Conservation (phyloP, 2,888 invertebrate genomes). For the Tinea trinotella region DNA sequence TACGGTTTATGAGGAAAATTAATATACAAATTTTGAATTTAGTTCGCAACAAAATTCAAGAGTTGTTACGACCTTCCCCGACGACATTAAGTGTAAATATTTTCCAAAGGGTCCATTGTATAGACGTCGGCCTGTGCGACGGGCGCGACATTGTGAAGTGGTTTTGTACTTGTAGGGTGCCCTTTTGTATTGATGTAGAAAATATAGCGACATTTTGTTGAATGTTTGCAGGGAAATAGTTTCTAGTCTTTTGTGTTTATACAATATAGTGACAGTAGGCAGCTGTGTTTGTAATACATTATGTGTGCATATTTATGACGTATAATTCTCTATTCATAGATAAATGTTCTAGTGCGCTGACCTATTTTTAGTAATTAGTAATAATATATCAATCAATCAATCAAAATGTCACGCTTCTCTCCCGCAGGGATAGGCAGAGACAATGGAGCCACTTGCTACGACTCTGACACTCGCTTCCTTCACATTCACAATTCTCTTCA, state of each 20-base stretch:
- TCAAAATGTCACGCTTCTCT: too few relatives aligned
- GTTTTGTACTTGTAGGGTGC: constrained; percentile 11
- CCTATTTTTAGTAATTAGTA: too few relatives aligned
- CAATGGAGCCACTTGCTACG: too few relatives aligned
- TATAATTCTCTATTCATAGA: constrained; percentile 5
- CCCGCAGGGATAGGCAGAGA: too few relatives aligned
- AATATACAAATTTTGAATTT: background rate
- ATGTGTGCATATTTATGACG: constrained; percentile 12
- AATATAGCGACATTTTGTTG: constrained; percentile 7
- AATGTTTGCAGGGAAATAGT: constrained; percentile 9
- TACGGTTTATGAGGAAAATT: too few relatives aligned
- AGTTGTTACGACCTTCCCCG: background rate
- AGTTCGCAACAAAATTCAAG: background rate
- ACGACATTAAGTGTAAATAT: constrained; percentile 13
- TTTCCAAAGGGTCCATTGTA: constrained; percentile 17
- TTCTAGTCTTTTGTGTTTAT: constrained; percentile 6
- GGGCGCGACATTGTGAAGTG: constrained; percentile 13
- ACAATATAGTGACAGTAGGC: constrained; percentile 15
- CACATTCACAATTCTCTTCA: too few relatives aligned
- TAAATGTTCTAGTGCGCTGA: too few relatives aligned
- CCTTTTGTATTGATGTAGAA: constrained; percentile 14
- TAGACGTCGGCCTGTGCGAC: constrained; percentile 8
- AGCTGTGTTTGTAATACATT: constrained; percentile 13
- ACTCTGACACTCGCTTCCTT: too few relatives aligned
- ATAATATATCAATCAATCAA: too few relatives aligned